These are phyloP conservation scores for Menura novaehollandiae DNA, from an alignment of 2,113 vertebrate genomes.

Conservation along the genomic window DNA sequence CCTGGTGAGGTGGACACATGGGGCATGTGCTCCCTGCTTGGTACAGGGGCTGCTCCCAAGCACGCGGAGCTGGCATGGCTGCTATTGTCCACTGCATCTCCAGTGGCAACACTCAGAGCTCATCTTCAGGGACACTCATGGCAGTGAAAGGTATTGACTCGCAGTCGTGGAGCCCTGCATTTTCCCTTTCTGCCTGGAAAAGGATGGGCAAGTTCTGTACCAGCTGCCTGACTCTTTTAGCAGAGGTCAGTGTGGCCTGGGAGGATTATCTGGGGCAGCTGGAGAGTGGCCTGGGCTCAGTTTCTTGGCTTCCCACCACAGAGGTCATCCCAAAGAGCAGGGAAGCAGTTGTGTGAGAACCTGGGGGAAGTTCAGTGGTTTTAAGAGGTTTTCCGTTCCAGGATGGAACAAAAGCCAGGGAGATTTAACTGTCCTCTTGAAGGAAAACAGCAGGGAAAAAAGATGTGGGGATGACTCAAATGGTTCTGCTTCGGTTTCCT, in stretches of 20 bases:
- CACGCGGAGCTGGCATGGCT: rapidly evolving
- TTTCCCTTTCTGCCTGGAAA: neutral
- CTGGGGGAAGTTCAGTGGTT: neutral
- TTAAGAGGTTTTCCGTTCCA: neutral
- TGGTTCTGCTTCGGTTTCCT: neutral
- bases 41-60: rapidly evolving
- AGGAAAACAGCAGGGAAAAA: conserved; percentile 38
- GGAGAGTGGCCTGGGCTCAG: neutral
- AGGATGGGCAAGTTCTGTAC: neutral
- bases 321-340: neutral
- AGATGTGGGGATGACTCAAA: neutral
- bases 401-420: conserved; percentile 7
- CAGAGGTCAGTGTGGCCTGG: neutral
- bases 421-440: neutral
- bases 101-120: neutral
- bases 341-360: neutral
- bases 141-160: neutral
- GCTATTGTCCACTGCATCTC: rapidly evolving
- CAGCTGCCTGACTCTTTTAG: neutral
- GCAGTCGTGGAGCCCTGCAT: neutral
- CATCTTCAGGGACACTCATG: neutral
- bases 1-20: rapidly evolving
- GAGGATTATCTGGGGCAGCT: neutral
- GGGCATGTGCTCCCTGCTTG: neutral
- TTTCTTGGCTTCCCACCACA: neutral